Conservation (phyloP, 2,888 invertebrate species). For the Drosophila cracens region DNA sequence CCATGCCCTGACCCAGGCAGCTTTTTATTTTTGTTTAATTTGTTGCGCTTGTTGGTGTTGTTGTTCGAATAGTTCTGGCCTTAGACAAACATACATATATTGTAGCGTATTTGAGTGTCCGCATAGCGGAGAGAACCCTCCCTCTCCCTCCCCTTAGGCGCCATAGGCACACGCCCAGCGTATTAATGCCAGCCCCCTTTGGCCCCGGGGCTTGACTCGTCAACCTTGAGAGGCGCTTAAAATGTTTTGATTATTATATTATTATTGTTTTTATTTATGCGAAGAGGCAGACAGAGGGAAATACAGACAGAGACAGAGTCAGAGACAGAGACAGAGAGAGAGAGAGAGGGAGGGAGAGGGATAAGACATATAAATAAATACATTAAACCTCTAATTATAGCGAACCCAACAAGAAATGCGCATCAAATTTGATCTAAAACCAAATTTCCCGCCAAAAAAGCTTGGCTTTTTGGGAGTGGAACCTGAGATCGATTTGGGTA, state of each 20-base stretch:
- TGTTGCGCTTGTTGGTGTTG: conserved; percentile 45
- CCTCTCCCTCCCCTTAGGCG: neutral
- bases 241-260: conserved; percentile 72
- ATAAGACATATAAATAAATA: neutral
- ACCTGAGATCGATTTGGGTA: neutral
- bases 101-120: conserved; percentile 39
- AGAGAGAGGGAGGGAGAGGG: too few species aligned
- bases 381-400: conserved; percentile 30
- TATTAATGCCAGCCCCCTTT: conserved; percentile 24
- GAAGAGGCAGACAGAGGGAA: neutral
- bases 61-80: conserved; percentile 25
- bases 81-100: conserved; percentile 13
- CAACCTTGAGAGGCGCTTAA: conserved; percentile 76
- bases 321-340: neutral
- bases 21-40: conserved; percentile 63
- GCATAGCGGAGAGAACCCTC: conserved; percentile 1
- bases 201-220: conserved; percentile 33
- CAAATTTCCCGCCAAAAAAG: neutral
- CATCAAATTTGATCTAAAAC: conserved; percentile 18
- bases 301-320: neutral
- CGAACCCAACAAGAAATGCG: conserved; percentile 16
- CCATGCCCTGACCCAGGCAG: conserved; percentile 18
- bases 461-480: conserved; percentile 3
- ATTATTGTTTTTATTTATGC: conserved; percentile 42
- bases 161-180: conserved; percentile 27